phyloP scores from a whole-genome alignment of 2,113 vertebrate species.

The Amblyopsis rosae region DNA sequence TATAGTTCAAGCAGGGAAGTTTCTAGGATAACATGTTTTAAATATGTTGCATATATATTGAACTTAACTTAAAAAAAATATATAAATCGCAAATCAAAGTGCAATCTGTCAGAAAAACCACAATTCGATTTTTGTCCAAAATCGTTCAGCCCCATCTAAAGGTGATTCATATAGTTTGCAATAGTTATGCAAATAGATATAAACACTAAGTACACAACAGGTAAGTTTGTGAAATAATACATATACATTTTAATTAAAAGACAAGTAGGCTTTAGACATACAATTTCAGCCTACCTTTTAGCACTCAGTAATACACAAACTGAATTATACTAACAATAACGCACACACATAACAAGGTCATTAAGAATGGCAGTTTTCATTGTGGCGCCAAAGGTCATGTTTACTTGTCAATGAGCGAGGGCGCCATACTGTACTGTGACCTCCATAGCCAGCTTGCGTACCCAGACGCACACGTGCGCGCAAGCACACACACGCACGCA shows the following conservation, averaged over 20 bases:
- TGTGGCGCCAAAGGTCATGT: constrained; percentile 75
- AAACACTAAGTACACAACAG: too few relatives aligned
- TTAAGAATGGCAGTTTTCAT: constrained; percentile 70
- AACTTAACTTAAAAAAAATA: too few relatives aligned
- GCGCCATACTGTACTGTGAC: constrained; percentile 76
- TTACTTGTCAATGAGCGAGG: constrained; percentile 76
- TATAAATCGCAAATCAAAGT: too few relatives aligned
- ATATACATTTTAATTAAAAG: not conserved
- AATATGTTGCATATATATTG: too few relatives aligned
- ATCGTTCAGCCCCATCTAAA: not conserved
- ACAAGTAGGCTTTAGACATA: not conserved
- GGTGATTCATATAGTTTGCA: not conserved
- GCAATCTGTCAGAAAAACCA: too few relatives aligned
- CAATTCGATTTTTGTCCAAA: too few relatives aligned
- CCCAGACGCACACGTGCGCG: constrained; percentile 51
- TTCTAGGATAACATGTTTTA: too few relatives aligned
- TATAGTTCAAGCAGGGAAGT: too few relatives aligned
- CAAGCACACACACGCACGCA: constrained; percentile 47
- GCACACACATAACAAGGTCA: constrained; percentile 62
- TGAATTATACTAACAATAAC: constrained; percentile 60
- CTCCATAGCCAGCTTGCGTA: constrained; percentile 68
- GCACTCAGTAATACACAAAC: constrained; percentile 39
- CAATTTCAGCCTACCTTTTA: constrained; percentile 33
- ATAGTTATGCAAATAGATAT: not conserved
- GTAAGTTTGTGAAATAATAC: too few relatives aligned